Evolutionary conservation across 2,888 invertebrate species (phyloP), one percentile per base, ranked within the genome.

Genomic region (Nysson spinosus): DNA sequence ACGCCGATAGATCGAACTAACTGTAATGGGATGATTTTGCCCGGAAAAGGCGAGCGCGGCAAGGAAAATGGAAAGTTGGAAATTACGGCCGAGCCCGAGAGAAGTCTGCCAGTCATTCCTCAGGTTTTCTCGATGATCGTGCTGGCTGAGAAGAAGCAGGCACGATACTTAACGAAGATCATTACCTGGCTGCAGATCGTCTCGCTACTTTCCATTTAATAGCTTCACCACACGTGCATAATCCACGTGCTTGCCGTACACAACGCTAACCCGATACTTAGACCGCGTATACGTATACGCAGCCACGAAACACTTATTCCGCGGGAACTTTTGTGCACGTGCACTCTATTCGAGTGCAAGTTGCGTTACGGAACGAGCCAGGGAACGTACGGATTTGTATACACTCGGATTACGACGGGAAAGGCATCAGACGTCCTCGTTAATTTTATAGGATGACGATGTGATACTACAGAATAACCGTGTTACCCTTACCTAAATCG

Each of bases 31-130:
- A 54, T 26, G 46, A 58, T 47, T 63, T 52, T 47, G 35, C 37
- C 44, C 19, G 64, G 55, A 44, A 54, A 49, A 50, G 32, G 28
- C 35, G 46, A 40, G 40, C 46, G 44, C 6, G 12, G n/a, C 35
- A 34, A n/a, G 47, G 69, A 68, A 75, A 71, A 73, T 69, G 68
- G 75, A 75, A 73, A 75, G 75, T 69, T 52, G 63, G 55, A 56
- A 65, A 72, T 66, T 67, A 39, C 30, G 17, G 51, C 22, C 17
- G 51, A 34, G 7, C 9, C 28, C 32, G 24, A 26, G 51, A 47
- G 34, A 58, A 62, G 63, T 61, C 32, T 34, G 28, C 43, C 35
- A 56, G 65, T 51, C 40, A 28, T 51, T 61, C 46, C 51, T 51
- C 4, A 34, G 51, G 54, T 64, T 72, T 67, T 44, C 52, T 63